Conservation (phyloP, 2,113 vertebrate genomes). For the Platichthys stellatus region DNA sequence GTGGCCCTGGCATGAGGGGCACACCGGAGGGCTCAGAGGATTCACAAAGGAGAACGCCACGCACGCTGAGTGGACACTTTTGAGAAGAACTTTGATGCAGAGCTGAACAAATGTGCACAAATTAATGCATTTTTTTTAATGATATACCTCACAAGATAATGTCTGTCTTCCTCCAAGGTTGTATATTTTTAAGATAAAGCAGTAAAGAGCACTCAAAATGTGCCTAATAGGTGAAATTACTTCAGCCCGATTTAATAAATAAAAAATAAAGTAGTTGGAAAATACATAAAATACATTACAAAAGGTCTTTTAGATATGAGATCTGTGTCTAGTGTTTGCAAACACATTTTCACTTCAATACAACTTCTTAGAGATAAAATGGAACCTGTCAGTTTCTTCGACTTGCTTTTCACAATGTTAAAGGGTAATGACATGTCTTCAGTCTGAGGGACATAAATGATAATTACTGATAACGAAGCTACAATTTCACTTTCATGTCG, state of each 20-base stretch:
- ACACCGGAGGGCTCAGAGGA: conserved; percentile 29
- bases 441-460: background rate
- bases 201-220: too few species aligned
- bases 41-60: background rate
- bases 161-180: background rate
- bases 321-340: conserved; percentile 6
- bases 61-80: background rate
- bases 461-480: background rate
- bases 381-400: conserved; percentile 1
- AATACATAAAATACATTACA: background rate
- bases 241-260: background rate
- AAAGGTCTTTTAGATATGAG: background rate
- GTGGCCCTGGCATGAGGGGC: conserved; percentile 36
- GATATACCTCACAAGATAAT: background rate
- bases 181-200: background rate
- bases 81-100: background rate
- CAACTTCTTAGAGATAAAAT: conserved; percentile 21
- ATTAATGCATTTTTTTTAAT: background rate
- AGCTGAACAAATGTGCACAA: background rate
- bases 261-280: background rate
- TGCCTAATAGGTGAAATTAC: too few species aligned
- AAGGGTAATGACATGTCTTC: conserved; percentile 4
- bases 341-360: background rate
- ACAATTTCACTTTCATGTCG: background rate
- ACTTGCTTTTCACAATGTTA: background rate